Base-by-base conservation (phyloP, 2,797 vertebrate species). In the Enteromius viviparus region DNA sequence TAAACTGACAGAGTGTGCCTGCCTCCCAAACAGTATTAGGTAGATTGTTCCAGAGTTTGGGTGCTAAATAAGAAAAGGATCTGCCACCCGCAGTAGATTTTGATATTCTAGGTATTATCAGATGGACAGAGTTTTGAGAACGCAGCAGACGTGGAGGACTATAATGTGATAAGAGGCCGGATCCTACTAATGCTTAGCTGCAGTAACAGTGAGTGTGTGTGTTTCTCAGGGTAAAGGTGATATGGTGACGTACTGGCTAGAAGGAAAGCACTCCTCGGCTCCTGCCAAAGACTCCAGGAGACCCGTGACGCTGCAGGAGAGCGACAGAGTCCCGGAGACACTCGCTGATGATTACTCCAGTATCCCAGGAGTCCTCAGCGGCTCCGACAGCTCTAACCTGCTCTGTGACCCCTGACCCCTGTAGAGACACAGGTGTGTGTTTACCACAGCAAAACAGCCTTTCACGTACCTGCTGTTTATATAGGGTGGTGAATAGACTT, bases 191-290 rank as follows among this genome's bases (percentile, higher is more conserved):
- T 26, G 26, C 26, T 26, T 26, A 21, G 8, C 8, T 8, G 7
- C 21, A 4, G 6, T 37, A 37, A 37, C 37, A 37, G 37, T 10
- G 9, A 4, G n/a, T 1, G n/a, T 23, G n/a, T 23, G n/a, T n/a
- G 23, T 42, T 37, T 74, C 40, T 77, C 87, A 96, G 96, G 96
- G 95, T 0, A 97, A 96, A 91, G 94, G 96, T 4, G 93, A 97
- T 87, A 96, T 96, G 96, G 92, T 96, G 77, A 96, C 95, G 0
- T 95, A 96, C 84, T 96, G 95, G 94, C 87, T 96, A 85, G 93
- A 95, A 88, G 94, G 94, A n/a, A 97, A 96, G 85, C 93, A 93
- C 85, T 75, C 72, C 2, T 49, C 80, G 66, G 76, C 80, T 78
- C 78, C 51, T n/a, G 78, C 80, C 74, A 93, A 91, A 82, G 90